Evolutionary conservation across 2,797 vertebrate genomes (phyloP).

Genomic region (Danio albolineatus): DNA sequence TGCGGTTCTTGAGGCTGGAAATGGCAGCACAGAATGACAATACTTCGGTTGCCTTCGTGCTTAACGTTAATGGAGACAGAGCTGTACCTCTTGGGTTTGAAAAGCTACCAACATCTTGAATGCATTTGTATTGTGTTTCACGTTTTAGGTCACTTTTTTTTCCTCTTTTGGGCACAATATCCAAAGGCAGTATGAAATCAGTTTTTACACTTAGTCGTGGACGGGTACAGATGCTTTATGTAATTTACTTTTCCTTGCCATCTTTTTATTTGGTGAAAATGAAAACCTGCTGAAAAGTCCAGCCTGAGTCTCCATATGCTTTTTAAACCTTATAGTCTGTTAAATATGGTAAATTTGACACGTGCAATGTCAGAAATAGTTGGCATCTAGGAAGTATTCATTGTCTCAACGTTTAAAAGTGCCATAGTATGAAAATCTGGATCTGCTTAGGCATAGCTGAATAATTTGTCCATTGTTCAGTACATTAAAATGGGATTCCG

Average conservation of each 20-base stretch:
- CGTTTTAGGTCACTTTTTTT: not conserved
- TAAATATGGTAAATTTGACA: too few species aligned
- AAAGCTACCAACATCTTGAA: conserved; percentile 38
- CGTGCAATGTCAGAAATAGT: too few species aligned
- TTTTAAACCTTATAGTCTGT: not conserved
- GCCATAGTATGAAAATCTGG: too few species aligned
- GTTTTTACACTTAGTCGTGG: not conserved
- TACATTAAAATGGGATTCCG: too few species aligned
- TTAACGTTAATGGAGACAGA: not conserved
- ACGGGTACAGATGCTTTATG: not conserved
- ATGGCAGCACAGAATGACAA: not conserved
- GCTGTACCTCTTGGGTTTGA: not conserved
- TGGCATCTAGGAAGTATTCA: too few species aligned
- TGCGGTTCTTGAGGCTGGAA: not conserved
- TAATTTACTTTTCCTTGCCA: not conserved
- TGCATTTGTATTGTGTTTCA: conserved; percentile 8
- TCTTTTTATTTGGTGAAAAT: not conserved
- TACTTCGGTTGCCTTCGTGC: not conserved
- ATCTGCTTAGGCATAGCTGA: too few species aligned
- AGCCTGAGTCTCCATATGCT: not conserved
- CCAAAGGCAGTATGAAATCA: conserved; percentile 16
- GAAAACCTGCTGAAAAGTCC: not conserved
- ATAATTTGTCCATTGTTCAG: too few species aligned
- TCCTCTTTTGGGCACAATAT: not conserved
- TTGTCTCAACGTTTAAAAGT: too few species aligned